phyloP scores from a whole-genome alignment of 2,888 invertebrate genomes.

The Ophion ellenae region DNA sequence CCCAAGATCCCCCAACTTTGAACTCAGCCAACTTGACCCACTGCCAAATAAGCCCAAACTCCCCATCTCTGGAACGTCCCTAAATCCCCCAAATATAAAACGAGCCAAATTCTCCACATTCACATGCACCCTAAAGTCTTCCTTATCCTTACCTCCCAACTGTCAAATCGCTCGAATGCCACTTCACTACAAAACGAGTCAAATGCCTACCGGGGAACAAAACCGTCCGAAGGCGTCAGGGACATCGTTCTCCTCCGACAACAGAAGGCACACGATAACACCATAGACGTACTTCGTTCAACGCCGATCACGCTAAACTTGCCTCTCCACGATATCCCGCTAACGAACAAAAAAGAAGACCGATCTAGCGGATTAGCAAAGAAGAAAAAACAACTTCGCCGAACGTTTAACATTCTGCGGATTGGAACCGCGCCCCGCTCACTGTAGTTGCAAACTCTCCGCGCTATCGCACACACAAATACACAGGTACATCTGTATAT shows the following conservation, averaged over 20 bases:
- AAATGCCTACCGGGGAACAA: too few species aligned
- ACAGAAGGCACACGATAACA: too few species aligned
- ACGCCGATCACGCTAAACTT: not conserved
- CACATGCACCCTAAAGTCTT: too few species aligned
- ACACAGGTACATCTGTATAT: slow-evolving; percentile 3
- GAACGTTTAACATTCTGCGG: slow-evolving; percentile 39
- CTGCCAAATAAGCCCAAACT: not conserved
- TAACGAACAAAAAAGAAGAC: not conserved
- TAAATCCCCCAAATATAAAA: not conserved
- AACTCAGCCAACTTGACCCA: not conserved
- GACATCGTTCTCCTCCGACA: too few species aligned
- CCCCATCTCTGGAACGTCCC: not conserved
- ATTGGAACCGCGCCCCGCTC: slow-evolving; percentile 31
- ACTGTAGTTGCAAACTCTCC: slow-evolving; percentile 19
- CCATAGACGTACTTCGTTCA: too few species aligned
- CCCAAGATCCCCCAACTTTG: not conserved
- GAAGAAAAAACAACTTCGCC: slow-evolving; percentile 15
- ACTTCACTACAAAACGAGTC: too few species aligned
- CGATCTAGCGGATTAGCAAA: not conserved
- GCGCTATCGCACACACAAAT: not conserved
- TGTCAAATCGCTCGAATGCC: too few species aligned
- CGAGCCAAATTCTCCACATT: not conserved
- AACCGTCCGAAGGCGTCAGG: too few species aligned
- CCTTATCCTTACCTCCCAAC: too few species aligned
- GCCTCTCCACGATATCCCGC: not conserved